These are phyloP conservation scores for Cheilosia variabilis DNA, from an alignment of 2,888 invertebrate genomes.

Conservation along the genomic window DNA sequence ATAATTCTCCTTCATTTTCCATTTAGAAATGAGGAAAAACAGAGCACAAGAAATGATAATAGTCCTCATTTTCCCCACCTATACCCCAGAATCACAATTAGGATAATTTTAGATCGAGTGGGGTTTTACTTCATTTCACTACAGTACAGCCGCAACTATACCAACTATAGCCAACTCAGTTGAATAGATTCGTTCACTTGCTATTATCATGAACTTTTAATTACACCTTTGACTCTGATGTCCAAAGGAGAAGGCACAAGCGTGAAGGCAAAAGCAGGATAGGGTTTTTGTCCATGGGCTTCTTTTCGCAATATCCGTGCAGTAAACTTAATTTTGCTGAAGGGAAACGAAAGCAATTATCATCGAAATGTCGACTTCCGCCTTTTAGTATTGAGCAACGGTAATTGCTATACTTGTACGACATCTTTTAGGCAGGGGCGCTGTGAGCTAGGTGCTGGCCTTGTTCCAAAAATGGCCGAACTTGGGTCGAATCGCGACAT, in stretches of 20 bases:
- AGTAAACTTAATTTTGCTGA: constrained; percentile 32
- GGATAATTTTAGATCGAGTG: constrained; percentile 36
- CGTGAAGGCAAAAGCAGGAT: background rate
- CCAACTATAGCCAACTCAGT: constrained; percentile 9
- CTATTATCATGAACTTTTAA: constrained; percentile 73
- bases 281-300: constrained; percentile 5
- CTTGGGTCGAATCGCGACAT: too few species aligned
- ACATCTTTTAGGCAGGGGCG: constrained; percentile 8
- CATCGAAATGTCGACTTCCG: constrained; percentile 59
- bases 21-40: constrained; percentile 40
- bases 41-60: constrained; percentile 4
- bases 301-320: constrained; percentile 53
- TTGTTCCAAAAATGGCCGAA: too few species aligned
- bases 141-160: background rate
- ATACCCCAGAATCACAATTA: constrained; percentile 37
- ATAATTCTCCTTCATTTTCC: constrained; percentile 34
- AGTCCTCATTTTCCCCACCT: background rate
- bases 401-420: constrained; percentile 46
- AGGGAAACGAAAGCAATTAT: constrained; percentile 63
- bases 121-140: constrained; percentile 11
- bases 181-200: constrained; percentile 56
- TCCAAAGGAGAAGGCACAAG: constrained; percentile 24
- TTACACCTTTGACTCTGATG: constrained; percentile 66
- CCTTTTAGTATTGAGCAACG: constrained; percentile 43
- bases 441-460: background rate